A percentile compares a stretch with the other conserved stretches of the same genome.
Conservation (phyloP, 2,888 invertebrate species). For the Chydorus sphaericus region DNA sequence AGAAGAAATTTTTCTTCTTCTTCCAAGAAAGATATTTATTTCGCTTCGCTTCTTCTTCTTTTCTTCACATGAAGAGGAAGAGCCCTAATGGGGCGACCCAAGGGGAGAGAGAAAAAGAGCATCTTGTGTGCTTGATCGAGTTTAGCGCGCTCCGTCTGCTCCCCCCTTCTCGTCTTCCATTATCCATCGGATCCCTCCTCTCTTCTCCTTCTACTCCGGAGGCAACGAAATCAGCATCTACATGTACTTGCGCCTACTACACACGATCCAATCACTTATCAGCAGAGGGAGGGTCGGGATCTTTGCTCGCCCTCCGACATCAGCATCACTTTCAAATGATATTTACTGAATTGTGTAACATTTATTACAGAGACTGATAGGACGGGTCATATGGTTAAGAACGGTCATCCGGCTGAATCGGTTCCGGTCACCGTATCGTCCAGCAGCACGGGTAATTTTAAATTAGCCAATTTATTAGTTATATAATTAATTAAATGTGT, state of each 20-base stretch:
- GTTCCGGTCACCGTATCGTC: neutral
- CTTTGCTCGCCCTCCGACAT: too few species aligned
- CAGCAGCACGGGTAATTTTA: neutral
- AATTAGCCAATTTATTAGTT: too few species aligned
- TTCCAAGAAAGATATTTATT: neutral
- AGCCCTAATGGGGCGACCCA: neutral
- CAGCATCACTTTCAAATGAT: too few species aligned
- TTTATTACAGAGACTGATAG: neutral
- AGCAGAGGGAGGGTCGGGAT: neutral
- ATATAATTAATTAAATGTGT: too few species aligned
- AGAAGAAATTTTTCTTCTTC: neutral
- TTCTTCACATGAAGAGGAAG: neutral
- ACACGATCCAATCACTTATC: neutral
- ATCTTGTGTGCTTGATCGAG: slow-evolving; percentile 7
- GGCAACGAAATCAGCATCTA: too few species aligned
- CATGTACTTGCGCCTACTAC: too few species aligned
- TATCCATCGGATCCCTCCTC: neutral
- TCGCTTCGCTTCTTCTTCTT: neutral
- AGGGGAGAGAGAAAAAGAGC: slow-evolving; percentile 4
- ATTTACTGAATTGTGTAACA: neutral
- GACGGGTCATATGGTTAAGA: neutral
- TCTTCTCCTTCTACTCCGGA: neutral
- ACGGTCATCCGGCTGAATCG: neutral
- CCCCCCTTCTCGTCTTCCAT: neutral
- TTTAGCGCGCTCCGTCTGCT: slow-evolving; percentile 5